These are phyloP conservation scores for Nesoenas mayeri DNA, from an alignment of 2,113 vertebrate genomes.

Conservation along the genomic window DNA sequence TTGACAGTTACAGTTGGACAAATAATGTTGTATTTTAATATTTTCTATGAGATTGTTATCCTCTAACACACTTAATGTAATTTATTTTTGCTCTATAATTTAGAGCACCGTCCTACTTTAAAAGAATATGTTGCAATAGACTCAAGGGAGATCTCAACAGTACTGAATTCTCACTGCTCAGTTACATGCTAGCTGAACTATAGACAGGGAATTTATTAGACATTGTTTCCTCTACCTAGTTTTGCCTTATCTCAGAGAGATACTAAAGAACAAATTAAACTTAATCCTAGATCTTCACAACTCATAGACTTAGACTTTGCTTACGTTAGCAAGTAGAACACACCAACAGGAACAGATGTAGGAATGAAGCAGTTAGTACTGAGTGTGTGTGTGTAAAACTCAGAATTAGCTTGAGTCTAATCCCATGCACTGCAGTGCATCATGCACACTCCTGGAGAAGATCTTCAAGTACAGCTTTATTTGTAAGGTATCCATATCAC, in stretches of 20 bases:
- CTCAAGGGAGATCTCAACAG: background rate
- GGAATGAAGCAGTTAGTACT: background rate
- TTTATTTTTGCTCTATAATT: background rate
- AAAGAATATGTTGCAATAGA: background rate
- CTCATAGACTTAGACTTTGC: background rate
- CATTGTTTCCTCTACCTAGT: background rate
- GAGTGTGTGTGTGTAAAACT: too few relatives aligned
- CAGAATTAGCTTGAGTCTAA: background rate
- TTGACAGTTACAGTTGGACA: constrained; percentile 41
- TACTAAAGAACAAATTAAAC: background rate
- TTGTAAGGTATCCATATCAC: background rate
- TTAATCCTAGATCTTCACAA: background rate
- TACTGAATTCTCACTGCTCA: background rate
- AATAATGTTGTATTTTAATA: constrained; percentile 1
- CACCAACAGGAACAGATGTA: background rate
- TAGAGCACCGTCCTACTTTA: background rate
- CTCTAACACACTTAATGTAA: background rate
- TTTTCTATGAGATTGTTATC: background rate
- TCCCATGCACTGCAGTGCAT: rapidly evolving
- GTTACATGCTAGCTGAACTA: background rate
- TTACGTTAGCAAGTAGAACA: background rate
- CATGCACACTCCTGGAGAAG: background rate
- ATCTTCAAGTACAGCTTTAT: background rate
- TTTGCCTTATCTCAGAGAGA: background rate
- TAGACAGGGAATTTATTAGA: background rate